Conservation (phyloP, 2,888 invertebrate species). For the Megamerina dolium region DNA sequence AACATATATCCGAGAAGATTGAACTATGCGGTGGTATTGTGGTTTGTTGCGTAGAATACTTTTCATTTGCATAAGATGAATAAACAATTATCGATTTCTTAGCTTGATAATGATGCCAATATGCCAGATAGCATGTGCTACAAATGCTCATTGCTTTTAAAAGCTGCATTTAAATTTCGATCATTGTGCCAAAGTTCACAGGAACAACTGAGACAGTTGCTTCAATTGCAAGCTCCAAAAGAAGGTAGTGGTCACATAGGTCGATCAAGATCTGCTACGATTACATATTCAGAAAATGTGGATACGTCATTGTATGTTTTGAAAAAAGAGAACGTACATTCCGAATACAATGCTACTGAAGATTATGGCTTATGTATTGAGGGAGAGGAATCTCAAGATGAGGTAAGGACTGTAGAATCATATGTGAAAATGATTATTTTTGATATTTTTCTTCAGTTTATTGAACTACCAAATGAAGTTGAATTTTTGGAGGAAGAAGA, state of each 20-base stretch:
- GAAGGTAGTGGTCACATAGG: no score
- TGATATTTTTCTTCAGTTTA: slow-evolving; percentile 3
- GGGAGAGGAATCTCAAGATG: no score
- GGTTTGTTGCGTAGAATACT: slow-evolving; percentile 19
- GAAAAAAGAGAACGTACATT: no score
- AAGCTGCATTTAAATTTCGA: slow-evolving; percentile 42
- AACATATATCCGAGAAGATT: slow-evolving; percentile 25
- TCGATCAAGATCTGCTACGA: no score
- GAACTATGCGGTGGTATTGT: slow-evolving; percentile 32
- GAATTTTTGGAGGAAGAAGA: slow-evolving; percentile 7
- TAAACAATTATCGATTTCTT: neutral
- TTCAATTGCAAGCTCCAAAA: no score
- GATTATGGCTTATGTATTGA: no score
- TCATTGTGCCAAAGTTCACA: slow-evolving; percentile 43
- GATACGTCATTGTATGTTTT: no score
- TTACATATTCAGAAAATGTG: no score
- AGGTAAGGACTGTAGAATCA: no score
- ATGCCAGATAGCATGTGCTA: slow-evolving; percentile 23
- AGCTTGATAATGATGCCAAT: slow-evolving; percentile 23
- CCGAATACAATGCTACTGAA: no score
- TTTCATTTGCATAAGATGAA: neutral
- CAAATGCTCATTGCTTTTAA: slow-evolving; percentile 27
- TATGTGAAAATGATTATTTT: no score
- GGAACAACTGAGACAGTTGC: slow-evolving; percentile 36
- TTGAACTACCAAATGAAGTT: slow-evolving; percentile 3